Conservation (phyloP, 2,797 vertebrate species). For the Kryptolebias ocellatus region DNA sequence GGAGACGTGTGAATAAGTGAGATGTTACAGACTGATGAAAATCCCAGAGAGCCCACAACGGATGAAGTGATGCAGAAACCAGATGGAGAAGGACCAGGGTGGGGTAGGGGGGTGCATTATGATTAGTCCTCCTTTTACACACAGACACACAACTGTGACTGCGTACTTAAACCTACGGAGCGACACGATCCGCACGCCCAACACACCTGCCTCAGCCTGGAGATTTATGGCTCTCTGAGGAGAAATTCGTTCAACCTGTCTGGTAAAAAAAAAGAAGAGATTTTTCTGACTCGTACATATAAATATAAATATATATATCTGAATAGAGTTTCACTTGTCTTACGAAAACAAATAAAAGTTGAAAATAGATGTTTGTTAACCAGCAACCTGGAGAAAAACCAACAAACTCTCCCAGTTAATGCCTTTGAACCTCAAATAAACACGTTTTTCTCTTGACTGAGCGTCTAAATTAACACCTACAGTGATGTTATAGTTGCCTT, state of each 20-base stretch:
- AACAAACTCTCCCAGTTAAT: too few relatives aligned
- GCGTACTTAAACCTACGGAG: slow-evolving; percentile 27
- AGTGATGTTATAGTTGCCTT: too few relatives aligned
- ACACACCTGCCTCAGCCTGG: slow-evolving; percentile 65
- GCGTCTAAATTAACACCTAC: too few relatives aligned
- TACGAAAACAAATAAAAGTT: slow-evolving; percentile 37
- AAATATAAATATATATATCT: slow-evolving; percentile 51
- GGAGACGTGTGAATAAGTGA: slow-evolving; percentile 81
- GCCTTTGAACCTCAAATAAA: too few relatives aligned
- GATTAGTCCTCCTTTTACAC: slow-evolving; percentile 40
- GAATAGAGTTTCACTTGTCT: slow-evolving; percentile 39
- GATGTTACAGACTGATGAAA: slow-evolving; percentile 82
- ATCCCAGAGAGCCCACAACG: slow-evolving; percentile 79
- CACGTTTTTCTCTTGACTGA: too few relatives aligned
- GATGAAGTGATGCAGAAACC: slow-evolving; percentile 81
- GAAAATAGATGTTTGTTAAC: slow-evolving; percentile 21
- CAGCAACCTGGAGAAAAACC: background rate
- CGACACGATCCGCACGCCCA: slow-evolving; percentile 46
- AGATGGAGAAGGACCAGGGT: slow-evolving; percentile 68
- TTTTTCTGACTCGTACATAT: slow-evolving; percentile 62
- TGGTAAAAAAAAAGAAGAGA: slow-evolving; percentile 68
- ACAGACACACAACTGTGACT: slow-evolving; percentile 30
- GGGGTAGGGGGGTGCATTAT: slow-evolving; percentile 35
- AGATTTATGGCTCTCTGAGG: slow-evolving; percentile 63
- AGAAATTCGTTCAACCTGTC: slow-evolving; percentile 65